Conservation (phyloP, 53 echinoderm and acorn worm genomes). For the Luidia sarsii region DNA sequence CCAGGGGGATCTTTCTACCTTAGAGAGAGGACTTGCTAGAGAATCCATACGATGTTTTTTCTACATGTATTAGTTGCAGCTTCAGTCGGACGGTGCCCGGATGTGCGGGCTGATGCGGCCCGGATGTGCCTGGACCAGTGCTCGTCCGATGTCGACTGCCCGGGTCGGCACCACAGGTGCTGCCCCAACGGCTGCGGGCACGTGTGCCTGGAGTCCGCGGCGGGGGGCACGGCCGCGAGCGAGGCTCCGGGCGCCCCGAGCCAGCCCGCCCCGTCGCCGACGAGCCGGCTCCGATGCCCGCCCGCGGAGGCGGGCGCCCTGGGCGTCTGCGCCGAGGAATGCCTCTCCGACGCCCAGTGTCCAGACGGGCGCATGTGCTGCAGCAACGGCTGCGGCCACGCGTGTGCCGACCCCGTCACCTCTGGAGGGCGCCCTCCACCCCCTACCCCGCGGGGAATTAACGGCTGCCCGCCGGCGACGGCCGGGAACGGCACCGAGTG, state of each 20-base stretch:
- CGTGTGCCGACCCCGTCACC: slow-evolving; percentile 5
- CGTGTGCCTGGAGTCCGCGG: slow-evolving; percentile 19
- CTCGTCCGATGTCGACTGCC: slow-evolving; percentile 9
- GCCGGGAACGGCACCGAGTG: not conserved
- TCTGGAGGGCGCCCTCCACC: not conserved
- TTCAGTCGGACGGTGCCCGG: too few relatives aligned
- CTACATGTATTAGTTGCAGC: too few relatives aligned
- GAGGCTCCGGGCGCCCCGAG: too few relatives aligned
- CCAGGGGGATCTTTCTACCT: too few relatives aligned
- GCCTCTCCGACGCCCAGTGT: slow-evolving; percentile 59
- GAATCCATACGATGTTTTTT: too few relatives aligned
- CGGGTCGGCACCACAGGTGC: slow-evolving; percentile 17
- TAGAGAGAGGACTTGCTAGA: too few relatives aligned
- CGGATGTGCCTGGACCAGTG: slow-evolving; percentile 2
- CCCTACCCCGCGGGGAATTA: not conserved
- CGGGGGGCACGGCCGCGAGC: not conserved
- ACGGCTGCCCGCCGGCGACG: not conserved
- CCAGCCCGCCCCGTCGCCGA: too few relatives aligned
- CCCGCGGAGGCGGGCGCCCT: not conserved
- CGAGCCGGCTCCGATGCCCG: not conserved
- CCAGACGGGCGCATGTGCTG: slow-evolving; percentile 31
- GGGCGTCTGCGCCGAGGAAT: slow-evolving; percentile 59
- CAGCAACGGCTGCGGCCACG: slow-evolving; percentile 27
- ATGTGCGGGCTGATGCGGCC: too few relatives aligned
- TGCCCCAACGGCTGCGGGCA: slow-evolving; percentile 74